phyloP scores from a whole-genome alignment of 2,113 vertebrate genomes.

The Pao palembangensis region DNA sequence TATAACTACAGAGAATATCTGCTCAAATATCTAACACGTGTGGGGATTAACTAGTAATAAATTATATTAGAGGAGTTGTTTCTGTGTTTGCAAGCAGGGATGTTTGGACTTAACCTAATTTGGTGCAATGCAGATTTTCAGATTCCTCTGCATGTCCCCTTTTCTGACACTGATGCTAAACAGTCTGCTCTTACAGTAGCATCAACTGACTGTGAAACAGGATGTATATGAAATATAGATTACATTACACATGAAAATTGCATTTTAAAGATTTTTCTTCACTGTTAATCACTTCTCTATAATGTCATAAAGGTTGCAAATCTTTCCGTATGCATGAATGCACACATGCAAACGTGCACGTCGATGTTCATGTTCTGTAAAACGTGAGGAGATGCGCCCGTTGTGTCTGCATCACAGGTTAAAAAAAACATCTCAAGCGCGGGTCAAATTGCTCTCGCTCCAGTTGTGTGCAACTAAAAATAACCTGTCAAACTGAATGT shows the following conservation, averaged over 20 bases:
- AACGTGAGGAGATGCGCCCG: no score
- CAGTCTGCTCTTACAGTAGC: not conserved
- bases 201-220: conserved; percentile 2
- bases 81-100: conserved; percentile 17
- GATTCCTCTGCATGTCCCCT: conserved; percentile 24
- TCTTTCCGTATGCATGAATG: not conserved
- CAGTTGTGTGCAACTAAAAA: no score
- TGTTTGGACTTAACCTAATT: conserved; percentile 59
- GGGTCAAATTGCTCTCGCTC: no score
- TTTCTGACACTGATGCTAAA: conserved; percentile 22
- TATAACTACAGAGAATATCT: conserved; percentile 34
- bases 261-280: no score
- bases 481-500: no score
- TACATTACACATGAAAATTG: not conserved
- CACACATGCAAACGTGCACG: not conserved
- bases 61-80: conserved; percentile 18
- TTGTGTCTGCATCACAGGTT: no score
- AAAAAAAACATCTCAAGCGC: no score
- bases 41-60: no score
- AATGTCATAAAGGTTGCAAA: not conserved
- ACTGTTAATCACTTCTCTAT: not conserved
- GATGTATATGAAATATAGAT: not conserved
- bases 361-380: not conserved
- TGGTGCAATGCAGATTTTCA: conserved; percentile 61
- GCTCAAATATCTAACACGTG: not conserved